Evolutionary conservation across 2,888 invertebrate species (phyloP).

Genomic region (Cryptus armator): DNA sequence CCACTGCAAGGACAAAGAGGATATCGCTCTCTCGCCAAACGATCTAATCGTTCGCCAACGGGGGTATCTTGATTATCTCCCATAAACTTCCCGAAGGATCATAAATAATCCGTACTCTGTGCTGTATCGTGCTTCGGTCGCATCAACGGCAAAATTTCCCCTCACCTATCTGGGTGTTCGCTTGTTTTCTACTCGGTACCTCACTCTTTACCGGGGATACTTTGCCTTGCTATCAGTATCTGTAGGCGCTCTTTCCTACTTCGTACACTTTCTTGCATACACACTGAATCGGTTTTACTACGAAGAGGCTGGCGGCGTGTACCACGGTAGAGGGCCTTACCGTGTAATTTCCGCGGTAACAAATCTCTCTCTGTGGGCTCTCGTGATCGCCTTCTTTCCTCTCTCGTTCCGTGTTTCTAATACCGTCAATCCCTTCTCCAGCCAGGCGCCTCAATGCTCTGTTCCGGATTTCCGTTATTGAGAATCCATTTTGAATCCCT

Average conservation of each 20-base stretch:
- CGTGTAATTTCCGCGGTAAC: slow-evolving; percentile 51
- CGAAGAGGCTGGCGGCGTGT: slow-evolving; percentile 15
- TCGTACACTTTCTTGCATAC: slow-evolving; percentile 13
- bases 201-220: background rate
- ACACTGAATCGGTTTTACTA: slow-evolving; percentile 3
- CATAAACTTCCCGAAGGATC: slow-evolving; percentile 39
- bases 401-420: slow-evolving; percentile 33
- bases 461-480: slow-evolving; percentile 56
- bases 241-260: background rate
- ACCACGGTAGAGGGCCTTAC: slow-evolving; percentile 19
- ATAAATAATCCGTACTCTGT: slow-evolving; percentile 35
- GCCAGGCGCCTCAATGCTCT: background rate
- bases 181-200: background rate
- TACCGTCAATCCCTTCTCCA: background rate
- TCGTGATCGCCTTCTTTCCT: slow-evolving; percentile 7
- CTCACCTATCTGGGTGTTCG: background rate
- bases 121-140: slow-evolving; percentile 4
- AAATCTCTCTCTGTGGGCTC: slow-evolving; percentile 44
- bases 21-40: slow-evolving; percentile 6
- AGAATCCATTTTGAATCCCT: background rate
- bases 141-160: background rate
- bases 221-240: background rate
- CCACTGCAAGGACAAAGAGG: slow-evolving; percentile 15
- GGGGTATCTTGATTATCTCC: slow-evolving; percentile 47
- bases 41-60: slow-evolving; percentile 16